Base-by-base conservation (phyloP, 2,888 invertebrate genomes). In the Hyles lineata region DNA sequence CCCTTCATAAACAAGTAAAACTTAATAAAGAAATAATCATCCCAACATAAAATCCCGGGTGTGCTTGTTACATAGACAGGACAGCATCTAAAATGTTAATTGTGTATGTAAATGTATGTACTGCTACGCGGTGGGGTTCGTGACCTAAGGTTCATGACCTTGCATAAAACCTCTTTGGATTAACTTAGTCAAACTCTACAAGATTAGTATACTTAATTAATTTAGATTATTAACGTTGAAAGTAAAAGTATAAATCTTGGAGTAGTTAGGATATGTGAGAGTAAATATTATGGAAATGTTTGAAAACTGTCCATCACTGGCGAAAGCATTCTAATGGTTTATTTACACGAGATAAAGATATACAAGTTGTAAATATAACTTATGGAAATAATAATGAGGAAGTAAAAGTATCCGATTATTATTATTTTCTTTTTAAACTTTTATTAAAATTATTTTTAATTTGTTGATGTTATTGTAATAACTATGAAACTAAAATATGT, bases 61-160 rank as follows among this genome's bases (percentile, higher is more conserved):
- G 11, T 62, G 35, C 62, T 67, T 21, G 43, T 21, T 52, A 55
- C n/a, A n/a, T 7, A n/a, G 67, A n/a, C 21, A 63, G 50, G 17
- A 23, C 43, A 50, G 67, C 67, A 50, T 67, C 67, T 67, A 67
- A 50, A 43, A 50, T 43, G 67, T 50, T 50, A 67, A 50, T 67
- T 50, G 67, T 23, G 23, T 67, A 50, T 67, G 67, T 67, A 67
- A 67, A 67, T 67, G 23, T 43, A 43, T 35, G 43, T 35, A 35
- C 32, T 25, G n/a, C 4, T 23, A 15, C 67, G 15, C 9, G 17
- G 43, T 67, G 23, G 50, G 43, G 67, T 50, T 67, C 50, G 50
- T 17, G 23, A 23, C 11, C 67, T 25, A 50, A 7, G 15, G 67
- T 67, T 67, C 67, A 67, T 50, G 67, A 67, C 67, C 67, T 67